Percentiles rank a stretch among this genome's conserved stretches.
Evolutionary conservation across 2,797 vertebrate species (phyloP).

Genomic region (Anguilla obscura): DNA sequence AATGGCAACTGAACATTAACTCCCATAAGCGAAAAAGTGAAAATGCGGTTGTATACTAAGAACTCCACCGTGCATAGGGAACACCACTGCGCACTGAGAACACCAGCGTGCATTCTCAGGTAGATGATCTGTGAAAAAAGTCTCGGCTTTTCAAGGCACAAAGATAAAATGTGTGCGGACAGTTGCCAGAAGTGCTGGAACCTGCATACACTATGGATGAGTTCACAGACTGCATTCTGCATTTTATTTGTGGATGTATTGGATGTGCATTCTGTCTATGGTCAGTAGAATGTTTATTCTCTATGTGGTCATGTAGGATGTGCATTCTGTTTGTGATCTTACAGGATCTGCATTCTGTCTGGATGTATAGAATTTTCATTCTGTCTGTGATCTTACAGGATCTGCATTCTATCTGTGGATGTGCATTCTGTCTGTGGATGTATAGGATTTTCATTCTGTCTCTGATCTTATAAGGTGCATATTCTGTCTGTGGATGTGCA

Average conservation of each 20-base stretch:
- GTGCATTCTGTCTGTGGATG: not conserved
- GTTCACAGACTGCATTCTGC: not conserved
- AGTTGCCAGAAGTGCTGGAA: not conserved
- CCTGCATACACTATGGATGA: not conserved
- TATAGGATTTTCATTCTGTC: not conserved
- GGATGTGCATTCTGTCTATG: too few species aligned
- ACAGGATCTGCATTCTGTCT: too few species aligned
- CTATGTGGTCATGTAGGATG: too few species aligned
- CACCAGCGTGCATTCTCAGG: not conserved
- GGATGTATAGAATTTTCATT: not conserved
- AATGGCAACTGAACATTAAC: constrained; percentile 19
- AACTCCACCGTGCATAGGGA: not conserved
- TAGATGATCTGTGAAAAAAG: not conserved
- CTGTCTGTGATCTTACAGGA: too few species aligned
- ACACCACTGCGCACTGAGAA: not conserved
- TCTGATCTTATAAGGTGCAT: too few species aligned
- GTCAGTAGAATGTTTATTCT: too few species aligned
- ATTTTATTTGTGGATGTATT: too few species aligned
- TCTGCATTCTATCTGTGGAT: too few species aligned
- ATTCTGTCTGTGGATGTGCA: too few species aligned
- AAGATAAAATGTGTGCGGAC: not conserved
- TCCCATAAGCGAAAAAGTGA: not conserved
- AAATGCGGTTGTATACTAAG: not conserved
- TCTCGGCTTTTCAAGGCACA: not conserved
- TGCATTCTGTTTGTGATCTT: too few species aligned